phyloP scores from a whole-genome alignment of 1,140 invertebrate species.

The Kradibia gibbosae region DNA sequence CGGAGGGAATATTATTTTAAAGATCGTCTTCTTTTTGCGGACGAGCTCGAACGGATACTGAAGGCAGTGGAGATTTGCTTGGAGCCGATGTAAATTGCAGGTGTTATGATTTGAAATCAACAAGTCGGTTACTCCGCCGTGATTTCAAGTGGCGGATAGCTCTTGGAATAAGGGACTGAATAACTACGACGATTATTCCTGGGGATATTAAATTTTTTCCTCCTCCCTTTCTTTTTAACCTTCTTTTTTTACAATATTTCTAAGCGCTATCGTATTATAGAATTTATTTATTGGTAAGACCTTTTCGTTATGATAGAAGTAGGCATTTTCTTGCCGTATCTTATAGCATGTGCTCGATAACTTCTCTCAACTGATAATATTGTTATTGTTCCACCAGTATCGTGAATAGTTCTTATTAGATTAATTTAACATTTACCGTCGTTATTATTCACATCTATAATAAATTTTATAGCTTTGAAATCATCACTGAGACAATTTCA shows the following conservation, averaged over 20 bases:
- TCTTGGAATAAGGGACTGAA: background rate
- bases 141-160: background rate
- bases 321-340: background rate
- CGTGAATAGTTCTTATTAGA: background rate
- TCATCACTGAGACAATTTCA: background rate
- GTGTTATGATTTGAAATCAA: background rate
- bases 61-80: background rate
- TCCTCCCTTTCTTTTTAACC: background rate
- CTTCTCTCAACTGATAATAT: background rate
- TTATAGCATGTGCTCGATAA: background rate
- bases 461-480: background rate
- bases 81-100: background rate
- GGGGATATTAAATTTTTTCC: background rate
- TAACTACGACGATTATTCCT: background rate
- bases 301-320: background rate
- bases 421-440: background rate
- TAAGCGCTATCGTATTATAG: background rate
- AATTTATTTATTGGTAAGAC: background rate
- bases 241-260: background rate
- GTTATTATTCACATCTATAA: background rate
- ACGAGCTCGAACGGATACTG: background rate
- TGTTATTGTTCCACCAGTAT: background rate
- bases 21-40: background rate
- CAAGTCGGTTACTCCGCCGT: background rate
- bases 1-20: conserved; percentile 6